Percentiles rank a stretch among this genome's conserved stretches.
These are phyloP conservation scores for Notechis scutatus DNA, from an alignment of 2,113 vertebrate species.

Conservation along the genomic window DNA sequence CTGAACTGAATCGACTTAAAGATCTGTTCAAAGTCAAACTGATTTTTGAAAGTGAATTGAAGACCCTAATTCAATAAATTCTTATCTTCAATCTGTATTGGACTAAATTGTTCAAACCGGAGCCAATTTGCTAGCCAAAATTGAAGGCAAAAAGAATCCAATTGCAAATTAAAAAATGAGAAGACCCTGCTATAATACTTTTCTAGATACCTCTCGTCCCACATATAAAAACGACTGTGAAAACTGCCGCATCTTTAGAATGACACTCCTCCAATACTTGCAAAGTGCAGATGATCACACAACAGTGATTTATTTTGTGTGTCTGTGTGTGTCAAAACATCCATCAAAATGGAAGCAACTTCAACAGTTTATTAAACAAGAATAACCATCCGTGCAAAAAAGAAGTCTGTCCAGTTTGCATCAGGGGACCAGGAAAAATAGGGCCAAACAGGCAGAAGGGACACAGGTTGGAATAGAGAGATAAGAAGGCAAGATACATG, in stretches of 20 bases:
- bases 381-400: neutral
- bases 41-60: neutral
- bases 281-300: neutral
- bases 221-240: neutral
- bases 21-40: neutral
- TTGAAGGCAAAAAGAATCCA: neutral
- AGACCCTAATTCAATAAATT: neutral
- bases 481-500: too few relatives aligned
- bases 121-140: neutral
- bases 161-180: neutral
- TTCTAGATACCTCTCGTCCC: neutral
- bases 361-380: conserved; percentile 14
- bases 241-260: neutral
- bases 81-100: neutral
- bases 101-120: neutral
- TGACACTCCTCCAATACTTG: neutral
- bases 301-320: neutral
- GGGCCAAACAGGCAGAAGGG: neutral
- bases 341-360: neutral
- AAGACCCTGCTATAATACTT: neutral
- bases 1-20: neutral
- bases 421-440: neutral
- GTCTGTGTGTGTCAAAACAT: neutral
- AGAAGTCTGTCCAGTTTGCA: neutral
- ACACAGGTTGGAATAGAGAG: neutral